Base-by-base conservation (phyloP, 1,140 invertebrate genomes). In the Pseudoatta argentina region DNA sequence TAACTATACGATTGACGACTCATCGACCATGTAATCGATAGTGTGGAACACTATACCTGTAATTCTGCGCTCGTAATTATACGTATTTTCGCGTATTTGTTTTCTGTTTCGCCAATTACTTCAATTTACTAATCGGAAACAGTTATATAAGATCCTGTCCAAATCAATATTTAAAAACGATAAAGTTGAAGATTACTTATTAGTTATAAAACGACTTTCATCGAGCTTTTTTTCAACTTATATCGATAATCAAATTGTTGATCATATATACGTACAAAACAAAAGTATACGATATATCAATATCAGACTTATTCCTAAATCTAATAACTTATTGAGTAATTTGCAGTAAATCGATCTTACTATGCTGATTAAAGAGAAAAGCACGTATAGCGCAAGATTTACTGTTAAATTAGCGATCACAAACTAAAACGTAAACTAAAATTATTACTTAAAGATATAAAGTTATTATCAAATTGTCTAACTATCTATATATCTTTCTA, bases 321-420 rank as follows among this genome's bases (percentile, higher is more conserved):
- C 57, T 76, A 39, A 53, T 63, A 61, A 75, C 21, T 67, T 76
- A 55, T 6, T 39, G 64, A 53, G 87, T 88, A 92, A 90, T 87
- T 92, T 86, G 82, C 30, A 51, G 51, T 86, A 64, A 81, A 75
- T 79, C 4, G 30, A 77, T 10, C 16, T 79, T 66, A 73, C 53
- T 77, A 71, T 27, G 66, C 67, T 72, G 44, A 91, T 89, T 51
- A 63, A 39, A 53, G 63, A 57, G 27, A 82, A 77, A 55, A 21
- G n/a, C 59, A 73, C 8, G 1, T 51, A 3, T 30, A 16, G 0
- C 3, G 18, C n/a, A 76, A 73, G 44, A 75, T 89, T 69, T 69
- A 44, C 18, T 69, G 4, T 53, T 67, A 69, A 85, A 87, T 53
- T 55, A 21, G 4, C 39, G 14, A 51, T 76, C 21, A 53, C 21